Evolutionary conservation across 2,113 vertebrate genomes (phyloP), one percentile per base, ranked within the genome.

Genomic region (Neolamprologus devosi): DNA sequence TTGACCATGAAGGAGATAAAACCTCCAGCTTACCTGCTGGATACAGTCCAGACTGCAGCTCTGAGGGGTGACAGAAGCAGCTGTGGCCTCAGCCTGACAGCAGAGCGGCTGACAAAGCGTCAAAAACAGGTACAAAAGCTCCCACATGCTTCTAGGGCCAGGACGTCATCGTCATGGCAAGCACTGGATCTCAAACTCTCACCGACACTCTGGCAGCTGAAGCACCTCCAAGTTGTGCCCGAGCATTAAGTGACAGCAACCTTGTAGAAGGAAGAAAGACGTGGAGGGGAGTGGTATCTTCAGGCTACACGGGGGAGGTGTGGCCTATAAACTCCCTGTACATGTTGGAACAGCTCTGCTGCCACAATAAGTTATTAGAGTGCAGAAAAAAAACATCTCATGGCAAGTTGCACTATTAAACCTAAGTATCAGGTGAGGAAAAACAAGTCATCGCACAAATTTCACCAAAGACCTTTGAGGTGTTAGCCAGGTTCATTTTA

Each of bases 21-120:
- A 65, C 60, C 60, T 65, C 60, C 4, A 7, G 23, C 82, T 85
- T 90, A 97, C 96, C 95, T 94, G 86, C 13, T 23, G 91, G 53
- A 97, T 80, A 57, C 96, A 97, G 17, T 95, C 87, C 75, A 97
- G 84, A 2, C 80, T 91, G 92, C 96, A 96, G 91, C 94, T 81
- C 86, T 92, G 94, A 40, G 96, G 94, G 14, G 28, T 21, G 57
- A 95, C 60, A 42, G 60, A n/a, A 4, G 40, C 55, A 1, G 42
- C 53, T 1, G 60, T 3, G 55, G 4, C 79, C 4, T 90, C 35
- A 2, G 60, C 82, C 9, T 80, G 63, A n/a, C 90, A 88, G 23
- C 65, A 11, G 14, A 90, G 35, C 1, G 13, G 78, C 58, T 6
- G 49, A 21, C 26, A 13, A 1, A 86, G 19, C 2, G 9, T 57